Evolutionary conservation across 1,140 invertebrate genomes (phyloP).

Genomic region (Holotrichia oblita): DNA sequence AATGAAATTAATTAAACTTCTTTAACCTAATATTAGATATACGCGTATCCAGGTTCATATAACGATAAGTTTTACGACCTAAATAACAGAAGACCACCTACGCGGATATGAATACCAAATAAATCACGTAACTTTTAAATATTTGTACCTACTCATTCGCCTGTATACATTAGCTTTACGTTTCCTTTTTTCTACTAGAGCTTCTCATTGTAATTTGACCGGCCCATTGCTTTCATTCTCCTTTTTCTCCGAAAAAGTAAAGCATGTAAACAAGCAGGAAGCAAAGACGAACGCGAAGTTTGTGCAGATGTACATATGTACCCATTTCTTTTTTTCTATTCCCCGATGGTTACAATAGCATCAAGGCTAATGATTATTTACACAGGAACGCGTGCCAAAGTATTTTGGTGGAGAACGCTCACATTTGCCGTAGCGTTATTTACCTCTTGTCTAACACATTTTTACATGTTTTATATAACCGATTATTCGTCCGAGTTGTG

Average conservation of each 20-base stretch:
- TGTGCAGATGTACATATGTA: neutral
- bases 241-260: neutral
- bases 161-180: neutral
- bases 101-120: neutral
- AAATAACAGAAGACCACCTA: neutral
- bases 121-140: conserved; percentile 11
- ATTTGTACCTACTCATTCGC: neutral
- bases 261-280: neutral
- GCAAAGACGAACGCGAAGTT: neutral
- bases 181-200: neutral
- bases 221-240: neutral
- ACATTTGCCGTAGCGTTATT: neutral
- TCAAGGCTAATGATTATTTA: conserved; percentile 33
- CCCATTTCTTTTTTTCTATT: neutral
- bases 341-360: conserved; percentile 7
- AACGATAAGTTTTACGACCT: too few relatives aligned
- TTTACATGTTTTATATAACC: neutral
- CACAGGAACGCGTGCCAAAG: conserved; percentile 14
- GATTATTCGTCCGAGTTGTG: neutral
- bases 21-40: too few relatives aligned
- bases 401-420: neutral
- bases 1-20: too few relatives aligned
- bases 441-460: neutral
- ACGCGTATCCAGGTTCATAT: too few relatives aligned
- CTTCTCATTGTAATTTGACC: conserved; percentile 6